phyloP scores from a whole-genome alignment of 1,140 invertebrate genomes.

The Anoplolepis gracilipes region DNA sequence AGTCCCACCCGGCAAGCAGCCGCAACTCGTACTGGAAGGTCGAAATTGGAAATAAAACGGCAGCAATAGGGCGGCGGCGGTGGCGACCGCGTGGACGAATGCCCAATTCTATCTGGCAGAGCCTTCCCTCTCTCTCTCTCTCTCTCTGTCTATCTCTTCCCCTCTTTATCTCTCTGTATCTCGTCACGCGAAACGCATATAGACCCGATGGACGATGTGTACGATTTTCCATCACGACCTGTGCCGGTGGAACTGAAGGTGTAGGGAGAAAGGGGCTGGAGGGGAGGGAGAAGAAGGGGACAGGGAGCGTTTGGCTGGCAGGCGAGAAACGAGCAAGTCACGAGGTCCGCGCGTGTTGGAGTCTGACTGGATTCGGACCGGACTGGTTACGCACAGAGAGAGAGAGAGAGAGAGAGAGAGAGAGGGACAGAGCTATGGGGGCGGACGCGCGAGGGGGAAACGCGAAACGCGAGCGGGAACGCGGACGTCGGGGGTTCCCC shows the following conservation, averaged over 20 bases:
- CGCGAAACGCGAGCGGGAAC: conserved; percentile 60
- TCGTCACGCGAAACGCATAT: conserved; percentile 62
- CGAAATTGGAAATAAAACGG: conserved; percentile 81
- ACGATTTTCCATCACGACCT: conserved; percentile 69
- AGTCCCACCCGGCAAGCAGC: conserved; percentile 55
- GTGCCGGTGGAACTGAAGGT: conserved; percentile 48
- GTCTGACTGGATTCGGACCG: conserved; percentile 56
- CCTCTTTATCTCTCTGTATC: conserved; percentile 41
- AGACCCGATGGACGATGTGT: conserved; percentile 62
- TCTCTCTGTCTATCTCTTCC: too few species aligned
- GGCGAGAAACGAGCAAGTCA: conserved; percentile 65
- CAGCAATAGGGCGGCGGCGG: conserved; percentile 57
- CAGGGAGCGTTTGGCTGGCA: conserved; percentile 42
- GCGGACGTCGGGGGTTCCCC: conserved; percentile 48
- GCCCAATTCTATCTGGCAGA: conserved; percentile 48
- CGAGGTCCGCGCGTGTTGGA: conserved; percentile 57
- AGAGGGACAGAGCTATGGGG: conserved; percentile 29
- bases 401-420: too few species aligned
- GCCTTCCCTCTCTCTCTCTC: neutral
- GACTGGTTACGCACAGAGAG: conserved; percentile 58
- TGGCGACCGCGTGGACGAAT: conserved; percentile 57
- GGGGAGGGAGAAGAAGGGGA: conserved; percentile 18
- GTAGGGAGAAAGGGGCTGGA: conserved; percentile 14
- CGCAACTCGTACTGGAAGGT: conserved; percentile 51
- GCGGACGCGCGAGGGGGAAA: neutral